These are phyloP conservation scores for Drosophila triauraria DNA, from an alignment of 1,140 invertebrate species.

Conservation along the genomic window DNA sequence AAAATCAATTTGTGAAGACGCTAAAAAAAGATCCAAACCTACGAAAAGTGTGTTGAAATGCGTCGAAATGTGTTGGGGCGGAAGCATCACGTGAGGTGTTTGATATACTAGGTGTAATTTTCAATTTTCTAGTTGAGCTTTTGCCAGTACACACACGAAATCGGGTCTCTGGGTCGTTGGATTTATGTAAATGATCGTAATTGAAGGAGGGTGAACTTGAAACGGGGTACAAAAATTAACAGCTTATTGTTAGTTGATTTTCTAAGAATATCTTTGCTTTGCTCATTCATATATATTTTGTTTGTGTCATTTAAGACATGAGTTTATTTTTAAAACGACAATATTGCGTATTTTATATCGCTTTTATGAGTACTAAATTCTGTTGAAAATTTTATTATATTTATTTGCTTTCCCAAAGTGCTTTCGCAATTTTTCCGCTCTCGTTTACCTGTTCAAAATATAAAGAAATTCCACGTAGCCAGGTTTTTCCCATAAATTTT, in stretches of 20 bases:
- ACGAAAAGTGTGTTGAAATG: constrained; percentile 42
- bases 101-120: constrained; percentile 6
- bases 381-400: neutral
- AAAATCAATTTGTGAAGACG: constrained; percentile 67
- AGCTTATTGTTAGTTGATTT: neutral
- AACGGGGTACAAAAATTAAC: neutral
- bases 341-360: constrained; percentile 4
- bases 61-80: constrained; percentile 8
- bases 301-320: neutral
- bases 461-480: constrained; percentile 4
- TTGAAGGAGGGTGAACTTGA: constrained; percentile 5
- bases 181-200: constrained; percentile 24
- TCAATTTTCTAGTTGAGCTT: neutral
- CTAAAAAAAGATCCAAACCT: constrained; percentile 47
- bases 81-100: constrained; percentile 41
- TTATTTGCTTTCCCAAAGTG: neutral
- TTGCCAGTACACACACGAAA: neutral
- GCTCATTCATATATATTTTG: neutral
- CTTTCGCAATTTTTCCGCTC: constrained; percentile 13
- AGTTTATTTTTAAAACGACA: constrained; percentile 3
- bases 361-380: neutral
- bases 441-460: constrained; percentile 14
- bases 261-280: constrained; percentile 1
- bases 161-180: constrained; percentile 16
- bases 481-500: constrained; percentile 40